Evolutionary conservation across 2,113 vertebrate genomes (phyloP).

Genomic region (Chaenocephalus aceratus): DNA sequence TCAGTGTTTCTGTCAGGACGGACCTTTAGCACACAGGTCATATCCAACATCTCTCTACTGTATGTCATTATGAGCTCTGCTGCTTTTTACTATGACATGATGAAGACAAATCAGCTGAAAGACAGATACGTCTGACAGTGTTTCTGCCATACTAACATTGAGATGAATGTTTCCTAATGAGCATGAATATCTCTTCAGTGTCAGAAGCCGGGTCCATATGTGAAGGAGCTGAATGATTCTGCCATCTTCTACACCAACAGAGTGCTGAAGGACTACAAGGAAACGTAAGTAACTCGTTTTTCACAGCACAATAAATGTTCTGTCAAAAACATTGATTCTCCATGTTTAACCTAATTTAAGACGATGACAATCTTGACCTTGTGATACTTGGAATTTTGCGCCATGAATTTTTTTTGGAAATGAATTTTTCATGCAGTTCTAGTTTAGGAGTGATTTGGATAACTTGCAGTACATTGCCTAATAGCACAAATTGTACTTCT

Average conservation of each 20-base stretch:
- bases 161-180: neutral
- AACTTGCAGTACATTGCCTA: no score
- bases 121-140: neutral
- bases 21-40: neutral
- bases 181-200: constrained; percentile 79
- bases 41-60: constrained; percentile 7
- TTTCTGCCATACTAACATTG: constrained; percentile 9
- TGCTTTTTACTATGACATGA: constrained; percentile 6
- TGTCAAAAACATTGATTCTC: neutral
- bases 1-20: constrained; percentile 42
- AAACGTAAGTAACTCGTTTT: constrained; percentile 84
- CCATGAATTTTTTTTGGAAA: no score
- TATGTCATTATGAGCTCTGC: neutral
- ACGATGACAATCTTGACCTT: neutral
- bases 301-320: neutral
- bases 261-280: constrained; percentile 98
- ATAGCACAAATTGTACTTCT: no score
- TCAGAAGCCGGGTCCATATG: constrained; percentile 96
- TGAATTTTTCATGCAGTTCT: no score
- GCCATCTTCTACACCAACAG: constrained; percentile 99
- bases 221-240: constrained; percentile 99
- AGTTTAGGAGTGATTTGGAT: neutral
- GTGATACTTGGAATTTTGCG: neutral
- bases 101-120: constrained; percentile 11
- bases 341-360: neutral